These are phyloP conservation scores for Aotus griseimembra DNA, from an alignment of 2,797 vertebrate genomes.

Conservation along the genomic window DNA sequence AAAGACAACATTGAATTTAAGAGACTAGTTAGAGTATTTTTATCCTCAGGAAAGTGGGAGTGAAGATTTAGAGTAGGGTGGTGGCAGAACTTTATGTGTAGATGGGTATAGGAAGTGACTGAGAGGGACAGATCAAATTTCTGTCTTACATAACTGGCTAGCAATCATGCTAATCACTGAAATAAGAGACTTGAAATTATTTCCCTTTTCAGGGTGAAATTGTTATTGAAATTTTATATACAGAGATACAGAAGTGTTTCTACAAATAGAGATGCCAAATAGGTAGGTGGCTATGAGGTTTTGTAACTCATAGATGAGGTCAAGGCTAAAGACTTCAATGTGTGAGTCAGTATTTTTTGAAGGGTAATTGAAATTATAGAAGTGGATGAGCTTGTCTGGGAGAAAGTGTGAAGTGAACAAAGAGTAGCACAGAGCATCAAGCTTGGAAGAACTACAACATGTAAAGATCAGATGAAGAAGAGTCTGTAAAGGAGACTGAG, in stretches of 20 bases:
- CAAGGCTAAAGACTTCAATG: background rate
- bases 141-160: background rate
- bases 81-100: background rate
- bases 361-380: background rate
- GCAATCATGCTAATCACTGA: background rate
- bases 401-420: background rate
- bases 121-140: background rate
- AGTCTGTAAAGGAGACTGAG: background rate
- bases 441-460: background rate
- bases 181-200: background rate
- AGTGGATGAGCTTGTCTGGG: background rate
- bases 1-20: background rate
- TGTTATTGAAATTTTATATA: background rate
- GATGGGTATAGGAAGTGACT: background rate
- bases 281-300: background rate
- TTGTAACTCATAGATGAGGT: background rate
- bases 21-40: background rate
- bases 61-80: background rate
- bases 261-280: background rate
- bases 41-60: background rate
- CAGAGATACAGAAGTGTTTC: background rate
- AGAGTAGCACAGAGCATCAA: background rate
- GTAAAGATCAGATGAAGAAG: background rate
- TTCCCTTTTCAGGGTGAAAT: background rate
- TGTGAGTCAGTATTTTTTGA: background rate